Evolutionary conservation across 2,888 invertebrate genomes (phyloP), one percentile per base, ranked within the genome.

Genomic region (Aphrophora alni): DNA sequence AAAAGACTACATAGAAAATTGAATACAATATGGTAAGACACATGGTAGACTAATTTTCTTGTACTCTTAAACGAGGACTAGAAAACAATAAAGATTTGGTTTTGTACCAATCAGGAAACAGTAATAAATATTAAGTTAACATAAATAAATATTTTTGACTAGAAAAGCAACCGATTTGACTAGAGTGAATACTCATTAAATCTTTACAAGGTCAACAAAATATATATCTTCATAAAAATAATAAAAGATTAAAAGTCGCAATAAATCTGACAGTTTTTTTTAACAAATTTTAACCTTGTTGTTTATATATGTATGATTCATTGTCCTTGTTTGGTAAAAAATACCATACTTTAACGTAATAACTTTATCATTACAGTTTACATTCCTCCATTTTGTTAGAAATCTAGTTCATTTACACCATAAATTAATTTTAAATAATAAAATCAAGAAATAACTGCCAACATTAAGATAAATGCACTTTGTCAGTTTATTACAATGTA

Each of bases 261-360:
- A n/a, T 26, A 76, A 82, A 78, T 78, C 78, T 78, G 78, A 78
- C 73, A 38, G 51, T 27, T 77, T 3, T 33, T 5, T 33, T 3
- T 33, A 33, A 44, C 12, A 17, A n/a, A n/a, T n/a, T n/a, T n/a
- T n/a, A n/a, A n/a, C n/a, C n/a, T n/a, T n/a, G n/a, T n/a, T n/a
- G 44, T 7, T 12, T 14, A 44, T 17, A 17, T 44, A 44, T 14
- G 44, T 44, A 44, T 2, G 2, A 17, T 44, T 10, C 44, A 44
- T 2, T 44, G 44, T 44, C 44, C 44, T 44, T 44, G 44, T 82
- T 83, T 84, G 84, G 83, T 83, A 84, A 84, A 83, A n/a, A 82
- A 84, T 84, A 84, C 84, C 84, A 84, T 84, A 84, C 84, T 84
- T 82, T 82, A 82, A 80, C 81, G 83, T 83, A 83, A 84, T 82